Evolutionary conservation across 1,140 invertebrate genomes (phyloP).

Genomic region (Drosophila ananassae): DNA sequence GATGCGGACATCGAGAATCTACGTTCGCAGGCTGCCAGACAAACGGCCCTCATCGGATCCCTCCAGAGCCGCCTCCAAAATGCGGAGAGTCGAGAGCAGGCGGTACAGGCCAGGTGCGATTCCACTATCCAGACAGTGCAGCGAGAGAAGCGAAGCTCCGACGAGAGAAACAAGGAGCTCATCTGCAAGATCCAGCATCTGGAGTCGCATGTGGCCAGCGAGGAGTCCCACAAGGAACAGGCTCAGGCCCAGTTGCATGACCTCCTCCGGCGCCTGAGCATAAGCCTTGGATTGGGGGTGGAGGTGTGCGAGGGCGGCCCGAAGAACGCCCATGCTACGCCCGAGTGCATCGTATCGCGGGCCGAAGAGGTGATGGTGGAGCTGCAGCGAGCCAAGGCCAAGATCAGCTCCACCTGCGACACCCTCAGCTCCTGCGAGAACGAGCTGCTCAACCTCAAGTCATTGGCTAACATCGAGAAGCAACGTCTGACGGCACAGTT

Average conservation of each 20-base stretch:
- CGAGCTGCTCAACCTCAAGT: slow-evolving; percentile 75
- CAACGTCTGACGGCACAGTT: slow-evolving; percentile 74
- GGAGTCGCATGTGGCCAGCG: slow-evolving; percentile 88
- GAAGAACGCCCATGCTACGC: slow-evolving; percentile 85
- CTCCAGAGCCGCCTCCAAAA: slow-evolving; percentile 92
- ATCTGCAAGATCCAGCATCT: slow-evolving; percentile 89
- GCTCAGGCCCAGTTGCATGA: slow-evolving; percentile 88
- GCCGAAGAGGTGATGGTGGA: slow-evolving; percentile 90
- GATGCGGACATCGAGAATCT: slow-evolving; percentile 84
- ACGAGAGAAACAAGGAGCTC: slow-evolving; percentile 90
- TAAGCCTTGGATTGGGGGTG: slow-evolving; percentile 88
- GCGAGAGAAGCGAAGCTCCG: slow-evolving; percentile 89
- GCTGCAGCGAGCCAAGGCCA: slow-evolving; percentile 85
- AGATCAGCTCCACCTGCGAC: slow-evolving; percentile 82
- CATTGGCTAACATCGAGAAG: slow-evolving; percentile 77
- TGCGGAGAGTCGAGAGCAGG: slow-evolving; percentile 89
- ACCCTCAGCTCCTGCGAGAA: slow-evolving; percentile 78
- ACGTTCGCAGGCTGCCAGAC: slow-evolving; percentile 91
- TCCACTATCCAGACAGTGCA: slow-evolving; percentile 89
- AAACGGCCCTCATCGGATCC: slow-evolving; percentile 91
- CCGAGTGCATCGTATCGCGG: slow-evolving; percentile 89
- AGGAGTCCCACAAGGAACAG: slow-evolving; percentile 88
- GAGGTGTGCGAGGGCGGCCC: slow-evolving; percentile 86
- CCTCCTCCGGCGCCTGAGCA: slow-evolving; percentile 88
- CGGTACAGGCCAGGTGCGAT: slow-evolving; percentile 88